phyloP scores from a whole-genome alignment of 2,888 invertebrate genomes.

The Cephalotes varians region DNA sequence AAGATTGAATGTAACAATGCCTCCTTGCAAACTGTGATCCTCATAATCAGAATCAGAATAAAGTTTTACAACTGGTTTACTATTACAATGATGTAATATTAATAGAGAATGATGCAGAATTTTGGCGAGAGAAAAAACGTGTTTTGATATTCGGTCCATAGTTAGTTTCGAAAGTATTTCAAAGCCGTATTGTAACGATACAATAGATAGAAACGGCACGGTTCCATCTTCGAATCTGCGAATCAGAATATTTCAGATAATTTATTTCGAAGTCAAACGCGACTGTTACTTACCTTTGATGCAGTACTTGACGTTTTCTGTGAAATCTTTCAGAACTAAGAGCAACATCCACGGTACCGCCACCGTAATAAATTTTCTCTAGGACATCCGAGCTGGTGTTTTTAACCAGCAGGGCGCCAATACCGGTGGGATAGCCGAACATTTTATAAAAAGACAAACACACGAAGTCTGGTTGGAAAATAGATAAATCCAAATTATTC shows the following conservation, averaged over 20 bases:
- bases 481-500: constrained; percentile 91
- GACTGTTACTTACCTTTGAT: constrained; percentile 89
- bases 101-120: constrained; percentile 90
- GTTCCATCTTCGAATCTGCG: constrained; percentile 98
- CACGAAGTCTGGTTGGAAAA: constrained; percentile 94
- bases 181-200: constrained; percentile 94
- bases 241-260: constrained; percentile 53
- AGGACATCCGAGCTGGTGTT: constrained; percentile 89
- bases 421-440: constrained; percentile 97
- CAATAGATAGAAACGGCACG: constrained; percentile 93
- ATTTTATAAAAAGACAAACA: constrained; percentile 98
- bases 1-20: constrained; percentile 96
- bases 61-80: constrained; percentile 89
- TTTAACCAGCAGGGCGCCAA: constrained; percentile 95
- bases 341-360: constrained; percentile 96
- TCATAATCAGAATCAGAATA: constrained; percentile 92
- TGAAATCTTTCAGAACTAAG: constrained; percentile 91
- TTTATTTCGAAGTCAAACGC: not conserved
- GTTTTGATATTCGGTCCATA: constrained; percentile 90
- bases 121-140: constrained; percentile 92
- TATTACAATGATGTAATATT: constrained; percentile 91
- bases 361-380: constrained; percentile 94
- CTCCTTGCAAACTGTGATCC: constrained; percentile 90
- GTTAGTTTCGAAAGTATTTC: constrained; percentile 88
- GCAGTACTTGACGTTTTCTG: constrained; percentile 89